Conservation (phyloP, 2,113 vertebrate species). For the Eretmochelys imbricata region DNA sequence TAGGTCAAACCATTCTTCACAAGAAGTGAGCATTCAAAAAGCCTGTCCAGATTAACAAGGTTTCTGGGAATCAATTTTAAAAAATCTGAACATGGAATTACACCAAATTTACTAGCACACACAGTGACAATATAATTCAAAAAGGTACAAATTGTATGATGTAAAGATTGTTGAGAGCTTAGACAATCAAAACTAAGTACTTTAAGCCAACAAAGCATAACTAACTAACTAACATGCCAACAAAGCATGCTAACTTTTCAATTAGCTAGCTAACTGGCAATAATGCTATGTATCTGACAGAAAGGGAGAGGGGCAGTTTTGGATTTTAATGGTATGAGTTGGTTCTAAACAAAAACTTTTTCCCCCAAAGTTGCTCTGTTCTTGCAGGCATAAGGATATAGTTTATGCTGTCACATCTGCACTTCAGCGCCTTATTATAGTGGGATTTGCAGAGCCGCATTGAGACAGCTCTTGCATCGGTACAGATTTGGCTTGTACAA, state of each 20-base stretch:
- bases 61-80: neutral
- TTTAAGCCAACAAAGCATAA: neutral
- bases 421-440: neutral
- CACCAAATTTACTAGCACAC: neutral
- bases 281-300: neutral
- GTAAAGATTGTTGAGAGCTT: too few relatives aligned
- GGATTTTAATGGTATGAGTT: neutral
- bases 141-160: neutral
- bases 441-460: constrained; percentile 13
- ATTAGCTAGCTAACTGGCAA: neutral
- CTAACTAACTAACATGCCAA: too few relatives aligned
- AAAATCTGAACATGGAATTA: neutral
- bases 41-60: neutral
- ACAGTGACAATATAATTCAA: neutral
- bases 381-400: neutral
- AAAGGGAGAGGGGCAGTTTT: neutral
- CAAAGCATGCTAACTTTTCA: neutral
- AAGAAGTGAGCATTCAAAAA: neutral
- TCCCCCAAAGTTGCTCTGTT: neutral
- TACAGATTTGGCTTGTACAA: neutral
- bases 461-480: neutral
- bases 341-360: neutral
- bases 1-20: neutral
- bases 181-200: neutral
- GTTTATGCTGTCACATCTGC: neutral